Evolutionary conservation across 2,888 invertebrate species (phyloP).

Genomic region (Torymus aiolomorphi): DNA sequence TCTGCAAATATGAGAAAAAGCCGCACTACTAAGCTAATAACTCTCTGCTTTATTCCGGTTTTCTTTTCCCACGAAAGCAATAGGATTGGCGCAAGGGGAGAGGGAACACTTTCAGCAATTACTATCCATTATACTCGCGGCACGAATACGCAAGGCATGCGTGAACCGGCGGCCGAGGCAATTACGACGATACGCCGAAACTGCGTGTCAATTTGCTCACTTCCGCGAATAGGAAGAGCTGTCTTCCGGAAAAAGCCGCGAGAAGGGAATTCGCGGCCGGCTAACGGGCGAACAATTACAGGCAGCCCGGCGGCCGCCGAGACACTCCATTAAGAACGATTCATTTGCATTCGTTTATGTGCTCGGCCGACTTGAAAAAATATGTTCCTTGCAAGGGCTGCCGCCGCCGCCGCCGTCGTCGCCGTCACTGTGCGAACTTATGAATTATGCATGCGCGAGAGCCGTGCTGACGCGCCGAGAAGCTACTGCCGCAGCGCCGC

Average conservation of each 20-base stretch:
- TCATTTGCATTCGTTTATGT: conserved; percentile 66
- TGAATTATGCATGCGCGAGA: conserved; percentile 6
- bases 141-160: conserved; percentile 13
- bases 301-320: background rate
- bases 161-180: background rate
- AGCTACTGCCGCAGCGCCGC: background rate
- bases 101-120: conserved; percentile 29
- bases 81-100: conserved; percentile 2
- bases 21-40: background rate
- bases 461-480: conserved; percentile 27
- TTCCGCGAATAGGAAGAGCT: conserved; percentile 29
- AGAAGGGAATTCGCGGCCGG: background rate
- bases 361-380: conserved; percentile 53
- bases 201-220: conserved; percentile 43
- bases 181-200: background rate
- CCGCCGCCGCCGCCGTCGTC: background rate
- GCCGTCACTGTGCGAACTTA: background rate
- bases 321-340: conserved; percentile 65
- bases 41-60: background rate
- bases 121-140: conserved; percentile 23
- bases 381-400: conserved; percentile 38
- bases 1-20: background rate
- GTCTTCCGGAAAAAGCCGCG: background rate
- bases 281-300: conserved; percentile 48
- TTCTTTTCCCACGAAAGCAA: conserved; percentile 7